Evolutionary conservation across 1,140 invertebrate genomes (phyloP).

Genomic region (Pemphigus obesinymphae): DNA sequence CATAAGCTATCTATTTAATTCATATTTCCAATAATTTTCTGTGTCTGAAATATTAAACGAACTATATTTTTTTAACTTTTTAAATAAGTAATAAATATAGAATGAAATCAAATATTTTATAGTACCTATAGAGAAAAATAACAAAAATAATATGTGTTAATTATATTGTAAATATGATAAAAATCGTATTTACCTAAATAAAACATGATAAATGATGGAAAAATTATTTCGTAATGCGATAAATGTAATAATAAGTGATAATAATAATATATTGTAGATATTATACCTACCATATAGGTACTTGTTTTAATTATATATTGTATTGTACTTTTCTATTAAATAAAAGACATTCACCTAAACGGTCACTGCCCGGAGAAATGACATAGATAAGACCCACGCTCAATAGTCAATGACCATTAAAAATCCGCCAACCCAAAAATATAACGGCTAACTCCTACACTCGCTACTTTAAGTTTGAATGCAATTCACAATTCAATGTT

Average conservation of each 20-base stretch:
- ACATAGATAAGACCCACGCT: conserved; percentile 13
- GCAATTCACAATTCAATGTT: not conserved
- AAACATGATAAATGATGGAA: no score
- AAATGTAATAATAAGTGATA: no score
- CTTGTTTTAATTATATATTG: not conserved
- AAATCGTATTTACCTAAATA: no score
- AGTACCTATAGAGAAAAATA: no score
- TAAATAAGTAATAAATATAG: no score
- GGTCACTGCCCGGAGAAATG: not conserved
- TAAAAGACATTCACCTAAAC: not conserved
- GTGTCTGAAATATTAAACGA: not conserved
- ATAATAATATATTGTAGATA: no score
- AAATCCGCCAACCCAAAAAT: conserved; percentile 23
- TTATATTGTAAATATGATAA: no score
- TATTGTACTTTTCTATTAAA: not conserved
- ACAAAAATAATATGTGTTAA: no score
- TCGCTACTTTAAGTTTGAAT: not conserved
- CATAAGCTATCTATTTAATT: not conserved
- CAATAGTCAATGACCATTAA: not conserved
- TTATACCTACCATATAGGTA: no score
- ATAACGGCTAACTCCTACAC: conserved; percentile 27
- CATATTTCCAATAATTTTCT: not conserved
- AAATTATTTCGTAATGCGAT: no score
- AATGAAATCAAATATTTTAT: no score
- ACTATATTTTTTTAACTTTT: no score